Conservation (phyloP, 1,140 invertebrate species). For the Gerris buenoi region DNA sequence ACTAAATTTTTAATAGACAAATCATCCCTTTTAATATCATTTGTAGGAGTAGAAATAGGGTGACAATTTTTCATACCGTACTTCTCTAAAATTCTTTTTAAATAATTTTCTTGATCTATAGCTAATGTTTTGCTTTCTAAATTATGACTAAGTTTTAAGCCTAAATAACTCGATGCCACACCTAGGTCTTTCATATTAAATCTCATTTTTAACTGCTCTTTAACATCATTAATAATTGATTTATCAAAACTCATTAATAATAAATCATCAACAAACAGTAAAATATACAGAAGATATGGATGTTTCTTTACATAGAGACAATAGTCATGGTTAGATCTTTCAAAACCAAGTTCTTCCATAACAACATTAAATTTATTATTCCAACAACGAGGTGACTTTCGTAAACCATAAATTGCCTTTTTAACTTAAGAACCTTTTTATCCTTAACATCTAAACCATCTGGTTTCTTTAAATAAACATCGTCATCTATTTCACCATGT, state of each 20-base stretch:
- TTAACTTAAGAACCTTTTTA: constrained; percentile 23
- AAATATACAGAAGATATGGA: constrained; percentile 8
- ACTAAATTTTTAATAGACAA: constrained; percentile 14
- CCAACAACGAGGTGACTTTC: constrained; percentile 23
- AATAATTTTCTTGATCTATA: constrained; percentile 26
- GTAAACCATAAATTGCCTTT: constrained; percentile 25
- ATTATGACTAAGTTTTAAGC: constrained; percentile 27
- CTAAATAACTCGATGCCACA: constrained; percentile 23
- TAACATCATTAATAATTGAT: constrained; percentile 20
- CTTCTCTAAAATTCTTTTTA: constrained; percentile 26
- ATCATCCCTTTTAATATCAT: constrained; percentile 20
- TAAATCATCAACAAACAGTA: constrained; percentile 29
- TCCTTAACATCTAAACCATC: constrained; percentile 8
- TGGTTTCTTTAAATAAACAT: constrained; percentile 18
- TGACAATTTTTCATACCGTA: constrained; percentile 29
- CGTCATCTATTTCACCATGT: constrained; percentile 17
- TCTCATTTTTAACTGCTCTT: constrained; percentile 24
- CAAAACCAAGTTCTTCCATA: constrained; percentile 17
- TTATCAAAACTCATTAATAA: constrained; percentile 23
- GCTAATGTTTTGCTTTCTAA: constrained; percentile 18
- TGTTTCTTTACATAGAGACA: constrained; percentile 14
- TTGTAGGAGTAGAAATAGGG: constrained; percentile 25
- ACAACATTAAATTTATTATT: constrained; percentile 19
- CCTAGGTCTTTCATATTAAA: constrained; percentile 30
- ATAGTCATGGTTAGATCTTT: constrained; percentile 12